Conservation (phyloP, 2,797 vertebrate species). For the Crocidura indochinensis region DNA sequence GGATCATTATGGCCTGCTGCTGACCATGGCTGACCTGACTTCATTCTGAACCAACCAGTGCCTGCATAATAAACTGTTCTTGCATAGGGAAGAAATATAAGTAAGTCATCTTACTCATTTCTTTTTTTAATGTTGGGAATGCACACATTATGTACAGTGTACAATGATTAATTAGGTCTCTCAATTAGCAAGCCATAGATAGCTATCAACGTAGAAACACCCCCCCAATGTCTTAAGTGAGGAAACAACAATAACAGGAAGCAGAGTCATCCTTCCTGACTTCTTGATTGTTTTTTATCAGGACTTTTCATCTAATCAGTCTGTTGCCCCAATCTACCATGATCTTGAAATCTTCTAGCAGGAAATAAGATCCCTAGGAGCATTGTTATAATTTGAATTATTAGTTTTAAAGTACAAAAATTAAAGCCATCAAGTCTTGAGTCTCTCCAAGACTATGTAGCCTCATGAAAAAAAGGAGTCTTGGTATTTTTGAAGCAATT, state of each 20-base stretch:
- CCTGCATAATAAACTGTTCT: conserved; percentile 8
- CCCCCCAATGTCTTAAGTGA: neutral
- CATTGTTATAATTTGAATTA: neutral
- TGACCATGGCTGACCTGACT: neutral
- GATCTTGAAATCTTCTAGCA: conserved; percentile 1
- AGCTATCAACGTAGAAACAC: conserved; percentile 15
- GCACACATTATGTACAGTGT: neutral
- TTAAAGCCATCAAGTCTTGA: neutral
- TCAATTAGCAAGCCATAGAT: conserved; percentile 40
- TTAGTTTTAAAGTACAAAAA: conserved; percentile 14
- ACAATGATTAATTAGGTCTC: conserved; percentile 43
- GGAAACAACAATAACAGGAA: conserved; percentile 60
- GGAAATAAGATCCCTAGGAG: neutral
- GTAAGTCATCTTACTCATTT: neutral
- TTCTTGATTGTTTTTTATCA: neutral
- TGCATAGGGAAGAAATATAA: neutral
- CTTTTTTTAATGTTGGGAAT: conserved; percentile 7
- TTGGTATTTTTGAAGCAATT: neutral
- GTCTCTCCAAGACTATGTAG: neutral
- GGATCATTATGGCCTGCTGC: neutral
- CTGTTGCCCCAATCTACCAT: neutral
- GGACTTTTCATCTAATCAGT: neutral
- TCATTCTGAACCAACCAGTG: neutral
- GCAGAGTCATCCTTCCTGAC: conserved; percentile 24
- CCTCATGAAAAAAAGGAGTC: neutral